A percentile compares a stretch with the other conserved stretches of the same genome.
phyloP scores from a whole-genome alignment of 2,888 invertebrate genomes.

The Oscheius onirici region DNA sequence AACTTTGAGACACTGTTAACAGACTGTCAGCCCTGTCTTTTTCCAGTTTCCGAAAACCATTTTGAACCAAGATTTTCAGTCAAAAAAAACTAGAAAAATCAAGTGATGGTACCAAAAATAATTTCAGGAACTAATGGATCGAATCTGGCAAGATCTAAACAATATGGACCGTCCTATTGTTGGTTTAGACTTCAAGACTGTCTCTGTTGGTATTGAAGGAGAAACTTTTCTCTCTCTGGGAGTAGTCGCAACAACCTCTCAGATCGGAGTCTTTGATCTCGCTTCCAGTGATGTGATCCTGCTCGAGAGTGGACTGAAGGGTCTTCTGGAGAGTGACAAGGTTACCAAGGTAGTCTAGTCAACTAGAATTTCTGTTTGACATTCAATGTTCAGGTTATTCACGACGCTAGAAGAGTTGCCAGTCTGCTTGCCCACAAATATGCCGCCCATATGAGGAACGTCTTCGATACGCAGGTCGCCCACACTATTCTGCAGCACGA shows the following conservation, averaged over 20 bases:
- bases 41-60: too few species aligned
- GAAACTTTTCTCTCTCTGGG: slow-evolving; percentile 86
- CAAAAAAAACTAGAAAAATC: neutral
- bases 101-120: neutral
- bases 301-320: slow-evolving; percentile 67
- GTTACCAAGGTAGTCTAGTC: slow-evolving; percentile 69
- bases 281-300: slow-evolving; percentile 67
- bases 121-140: slow-evolving; percentile 56
- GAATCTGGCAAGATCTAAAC: slow-evolving; percentile 59
- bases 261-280: slow-evolving; percentile 72
- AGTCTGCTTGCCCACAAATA: slow-evolving; percentile 66
- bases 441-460: slow-evolving; percentile 63
- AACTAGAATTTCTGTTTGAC: neutral
- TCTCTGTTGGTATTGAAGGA: slow-evolving; percentile 82
- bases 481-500: slow-evolving; percentile 90
- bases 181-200: slow-evolving; percentile 91
- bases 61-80: too few species aligned
- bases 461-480: slow-evolving; percentile 77
- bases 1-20: too few species aligned
- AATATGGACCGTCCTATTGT: slow-evolving; percentile 73
- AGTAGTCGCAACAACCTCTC: slow-evolving; percentile 74
- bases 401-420: slow-evolving; percentile 65
- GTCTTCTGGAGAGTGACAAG: slow-evolving; percentile 62
- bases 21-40: too few species aligned
- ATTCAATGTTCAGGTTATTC: slow-evolving; percentile 53